phyloP scores from a whole-genome alignment of 2,797 vertebrate genomes.

The Margarornis squamiger region DNA sequence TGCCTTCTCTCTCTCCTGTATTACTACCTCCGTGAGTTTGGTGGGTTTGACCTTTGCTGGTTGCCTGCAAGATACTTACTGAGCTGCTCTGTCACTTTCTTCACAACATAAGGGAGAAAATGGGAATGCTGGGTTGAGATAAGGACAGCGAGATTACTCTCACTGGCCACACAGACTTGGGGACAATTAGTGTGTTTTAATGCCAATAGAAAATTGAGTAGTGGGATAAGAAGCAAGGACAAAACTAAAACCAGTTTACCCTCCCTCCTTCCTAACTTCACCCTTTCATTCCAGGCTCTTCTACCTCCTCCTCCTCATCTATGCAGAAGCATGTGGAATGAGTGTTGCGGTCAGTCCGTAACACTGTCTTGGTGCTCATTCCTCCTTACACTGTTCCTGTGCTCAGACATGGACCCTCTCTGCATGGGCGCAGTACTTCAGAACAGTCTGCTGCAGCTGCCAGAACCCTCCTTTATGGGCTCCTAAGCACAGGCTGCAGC shows the following conservation, averaged over 20 bases:
- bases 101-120: neutral
- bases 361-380: neutral
- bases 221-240: neutral
- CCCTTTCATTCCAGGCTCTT: neutral
- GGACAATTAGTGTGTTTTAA: neutral
- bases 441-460: neutral
- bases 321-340: neutral
- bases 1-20: neutral
- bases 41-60: neutral
- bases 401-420: neutral
- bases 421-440: neutral
- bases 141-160: neutral
- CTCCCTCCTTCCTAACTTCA: neutral
- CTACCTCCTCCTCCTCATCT: neutral
- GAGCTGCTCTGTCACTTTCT: neutral
- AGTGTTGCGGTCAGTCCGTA: neutral
- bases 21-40: neutral
- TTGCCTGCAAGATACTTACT: neutral
- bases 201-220: neutral
- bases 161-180: too few species aligned
- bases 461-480: neutral
- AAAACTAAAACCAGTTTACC: neutral
- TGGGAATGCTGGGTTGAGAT: neutral
- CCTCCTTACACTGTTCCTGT: neutral
- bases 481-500: neutral